phyloP scores from a whole-genome alignment of 2,888 invertebrate genomes.

The Mechanitis mazaeus region DNA sequence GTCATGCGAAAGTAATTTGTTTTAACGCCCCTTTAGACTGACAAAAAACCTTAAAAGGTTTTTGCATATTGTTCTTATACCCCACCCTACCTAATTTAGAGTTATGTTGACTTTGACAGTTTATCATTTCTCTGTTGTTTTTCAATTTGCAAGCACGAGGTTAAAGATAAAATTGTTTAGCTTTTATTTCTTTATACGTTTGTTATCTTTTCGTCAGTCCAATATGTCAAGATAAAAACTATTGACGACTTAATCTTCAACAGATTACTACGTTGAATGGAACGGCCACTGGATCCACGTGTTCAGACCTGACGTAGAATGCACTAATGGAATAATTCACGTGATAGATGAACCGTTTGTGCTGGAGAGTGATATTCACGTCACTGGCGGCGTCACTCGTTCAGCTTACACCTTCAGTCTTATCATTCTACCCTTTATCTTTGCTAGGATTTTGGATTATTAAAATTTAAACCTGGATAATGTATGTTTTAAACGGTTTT shows the following conservation, averaged over 20 bases:
- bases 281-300: constrained; percentile 89
- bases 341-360: constrained; percentile 93
- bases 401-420: constrained; percentile 40
- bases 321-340: constrained; percentile 97
- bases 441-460: constrained; percentile 53
- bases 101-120: not conserved
- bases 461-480: constrained; percentile 31
- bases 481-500: constrained; percentile 8
- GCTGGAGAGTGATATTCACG: constrained; percentile 87
- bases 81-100: not conserved
- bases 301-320: constrained; percentile 93
- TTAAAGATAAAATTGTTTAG: not conserved
- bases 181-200: not conserved
- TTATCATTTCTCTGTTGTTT: not conserved
- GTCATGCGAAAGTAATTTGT: not conserved
- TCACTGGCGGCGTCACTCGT: constrained; percentile 70
- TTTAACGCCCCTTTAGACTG: not conserved
- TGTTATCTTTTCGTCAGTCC: not conserved
- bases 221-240: not conserved
- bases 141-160: not conserved
- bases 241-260: constrained; percentile 3
- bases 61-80: not conserved
- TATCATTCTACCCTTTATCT: constrained; percentile 46
- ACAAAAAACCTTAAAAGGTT: not conserved
- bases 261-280: constrained; percentile 92